Evolutionary conservation across 2,888 invertebrate species (phyloP).

Genomic region (Galeopsomyia nigrocyanea): DNA sequence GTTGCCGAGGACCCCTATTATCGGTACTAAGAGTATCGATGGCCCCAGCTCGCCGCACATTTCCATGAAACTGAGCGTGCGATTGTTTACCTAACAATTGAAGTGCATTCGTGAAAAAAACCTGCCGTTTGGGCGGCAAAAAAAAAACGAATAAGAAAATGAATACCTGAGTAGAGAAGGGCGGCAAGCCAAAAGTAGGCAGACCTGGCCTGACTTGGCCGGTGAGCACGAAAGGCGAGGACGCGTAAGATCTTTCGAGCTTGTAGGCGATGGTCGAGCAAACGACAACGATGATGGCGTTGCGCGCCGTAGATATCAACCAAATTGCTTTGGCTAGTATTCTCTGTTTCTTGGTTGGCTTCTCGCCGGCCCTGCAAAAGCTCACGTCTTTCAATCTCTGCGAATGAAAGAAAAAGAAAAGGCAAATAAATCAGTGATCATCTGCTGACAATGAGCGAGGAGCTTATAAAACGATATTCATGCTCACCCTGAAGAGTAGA

Average conservation of each 20-base stretch:
- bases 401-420: conserved; percentile 54
- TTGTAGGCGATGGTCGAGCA: conserved; percentile 79
- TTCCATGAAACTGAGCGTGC: conserved; percentile 75
- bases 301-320: conserved; percentile 85
- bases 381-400: conserved; percentile 83
- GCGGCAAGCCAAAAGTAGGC: conserved; percentile 78
- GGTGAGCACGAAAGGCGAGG: conserved; percentile 80
- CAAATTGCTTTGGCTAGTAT: conserved; percentile 76
- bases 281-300: conserved; percentile 84
- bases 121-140: no score
- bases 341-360: conserved; percentile 67
- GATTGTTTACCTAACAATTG: conserved; percentile 67
- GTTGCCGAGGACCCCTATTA: conserved; percentile 92
- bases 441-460: no score
- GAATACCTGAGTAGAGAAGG: conserved; percentile 75
- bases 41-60: conserved; percentile 87
- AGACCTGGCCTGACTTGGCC: conserved; percentile 83
- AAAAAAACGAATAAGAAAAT: not conserved
- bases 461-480: no score
- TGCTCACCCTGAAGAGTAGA: conserved; percentile 79
- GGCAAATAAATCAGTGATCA: no score
- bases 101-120: no score
- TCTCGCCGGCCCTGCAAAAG: conserved; percentile 65
- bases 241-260: conserved; percentile 70
- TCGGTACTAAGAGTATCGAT: conserved; percentile 87